phyloP scores from a whole-genome alignment of 2,113 vertebrate species.

The Pseudopodoces humilis region DNA sequence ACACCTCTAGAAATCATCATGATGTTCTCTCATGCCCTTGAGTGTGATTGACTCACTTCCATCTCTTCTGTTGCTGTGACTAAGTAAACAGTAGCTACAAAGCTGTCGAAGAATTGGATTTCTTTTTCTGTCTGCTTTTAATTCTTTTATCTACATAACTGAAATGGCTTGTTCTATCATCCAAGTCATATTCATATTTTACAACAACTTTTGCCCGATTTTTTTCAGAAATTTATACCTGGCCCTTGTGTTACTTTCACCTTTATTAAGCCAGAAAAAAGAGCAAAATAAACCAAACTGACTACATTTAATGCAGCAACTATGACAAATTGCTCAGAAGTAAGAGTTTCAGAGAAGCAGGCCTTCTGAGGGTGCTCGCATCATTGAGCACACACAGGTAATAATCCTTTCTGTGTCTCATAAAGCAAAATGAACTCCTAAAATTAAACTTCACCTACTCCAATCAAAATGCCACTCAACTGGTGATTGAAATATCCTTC shows the following conservation, averaged over 20 bases:
- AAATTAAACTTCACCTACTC: slow-evolving; percentile 22
- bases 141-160: neutral
- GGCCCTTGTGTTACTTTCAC: neutral
- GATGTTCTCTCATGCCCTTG: neutral
- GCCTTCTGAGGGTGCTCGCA: neutral
- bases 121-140: neutral
- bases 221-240: neutral
- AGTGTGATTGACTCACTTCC: neutral
- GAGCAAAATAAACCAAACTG: neutral
- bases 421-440: slow-evolving; percentile 38
- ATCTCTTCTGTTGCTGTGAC: neutral
- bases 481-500: slow-evolving; percentile 58
- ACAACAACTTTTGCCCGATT: neutral
- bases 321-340: slow-evolving; percentile 1
- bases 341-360: neutral
- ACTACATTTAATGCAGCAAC: neutral
- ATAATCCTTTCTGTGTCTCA: slow-evolving; percentile 24
- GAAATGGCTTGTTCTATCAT: neutral
- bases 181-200: neutral
- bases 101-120: neutral
- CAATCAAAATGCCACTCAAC: slow-evolving; percentile 65
- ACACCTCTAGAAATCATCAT: neutral
- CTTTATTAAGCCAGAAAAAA: neutral
- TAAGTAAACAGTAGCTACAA: neutral
- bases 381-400: neutral